Conservation (phyloP, 2,888 invertebrate species). For the Serripes groenlandicus region DNA sequence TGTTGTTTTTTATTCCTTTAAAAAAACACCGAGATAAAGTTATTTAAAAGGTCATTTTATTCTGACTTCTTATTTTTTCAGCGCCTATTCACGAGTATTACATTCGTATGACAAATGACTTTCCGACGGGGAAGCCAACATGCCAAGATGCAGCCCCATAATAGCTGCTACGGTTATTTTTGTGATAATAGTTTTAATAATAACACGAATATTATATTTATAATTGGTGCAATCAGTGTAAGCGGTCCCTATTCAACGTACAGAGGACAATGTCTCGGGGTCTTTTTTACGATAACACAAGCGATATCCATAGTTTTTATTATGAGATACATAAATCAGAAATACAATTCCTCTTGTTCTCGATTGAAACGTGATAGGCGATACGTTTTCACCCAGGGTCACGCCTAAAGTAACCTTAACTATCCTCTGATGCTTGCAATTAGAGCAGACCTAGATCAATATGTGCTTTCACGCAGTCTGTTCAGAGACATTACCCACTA, state of each 20-base stretch:
- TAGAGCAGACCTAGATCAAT: too few species aligned
- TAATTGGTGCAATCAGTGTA: slow-evolving; percentile 14
- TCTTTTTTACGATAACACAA: background rate
- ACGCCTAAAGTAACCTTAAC: too few species aligned
- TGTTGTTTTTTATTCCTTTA: too few species aligned
- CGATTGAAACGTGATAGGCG: background rate
- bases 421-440: too few species aligned
- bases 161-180: background rate
- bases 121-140: background rate
- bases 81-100: too few species aligned
- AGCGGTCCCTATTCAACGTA: slow-evolving; percentile 8
- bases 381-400: background rate
- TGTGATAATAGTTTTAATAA: slow-evolving; percentile 9
- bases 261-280: background rate
- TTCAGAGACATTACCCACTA: too few species aligned
- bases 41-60: too few species aligned
- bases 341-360: slow-evolving; percentile 22
- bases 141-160: background rate
- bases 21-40: too few species aligned
- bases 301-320: background rate
- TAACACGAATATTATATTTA: slow-evolving; percentile 15
- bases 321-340: slow-evolving; percentile 26
- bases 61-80: too few species aligned
- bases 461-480: too few species aligned
- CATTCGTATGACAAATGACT: slow-evolving; percentile 1